Percentiles rank a stretch among this genome's conserved stretches.
Conservation (phyloP, 1,140 invertebrate genomes). For the Aphaenogaster ashmeadi region DNA sequence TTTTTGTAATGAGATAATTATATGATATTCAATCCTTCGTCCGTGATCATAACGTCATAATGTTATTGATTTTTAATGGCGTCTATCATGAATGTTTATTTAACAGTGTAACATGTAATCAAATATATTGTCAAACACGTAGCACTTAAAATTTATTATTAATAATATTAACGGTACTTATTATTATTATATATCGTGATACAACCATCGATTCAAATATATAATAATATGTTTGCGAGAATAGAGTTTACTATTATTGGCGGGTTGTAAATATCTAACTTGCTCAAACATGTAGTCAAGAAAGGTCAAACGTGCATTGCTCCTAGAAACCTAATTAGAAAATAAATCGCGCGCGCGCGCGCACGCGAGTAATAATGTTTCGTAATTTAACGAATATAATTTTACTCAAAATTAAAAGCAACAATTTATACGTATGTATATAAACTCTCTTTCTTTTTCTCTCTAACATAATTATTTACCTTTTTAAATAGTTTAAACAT, state of each 20-base stretch:
- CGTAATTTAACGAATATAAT: conserved; percentile 8
- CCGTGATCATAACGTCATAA: not conserved
- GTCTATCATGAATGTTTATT: not conserved
- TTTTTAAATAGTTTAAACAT: not conserved
- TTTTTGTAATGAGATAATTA: conserved; percentile 13
- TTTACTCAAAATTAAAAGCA: not conserved
- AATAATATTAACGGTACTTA: conserved; percentile 32
- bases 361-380: not conserved
- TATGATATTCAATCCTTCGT: not conserved
- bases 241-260: not conserved
- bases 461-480: not conserved
- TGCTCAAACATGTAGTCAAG: not conserved
- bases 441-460: not conserved
- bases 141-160: conserved; percentile 33
- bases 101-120: conserved; percentile 6
- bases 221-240: conserved; percentile 15
- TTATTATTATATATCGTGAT: conserved; percentile 6
- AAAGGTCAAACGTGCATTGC: not conserved
- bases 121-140: conserved; percentile 6
- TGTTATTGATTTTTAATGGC: conserved; percentile 11
- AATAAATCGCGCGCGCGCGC: not conserved
- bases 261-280: not conserved
- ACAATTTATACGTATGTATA: not conserved
- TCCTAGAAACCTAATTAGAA: not conserved
- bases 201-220: conserved; percentile 31